Evolutionary conservation across 1,140 invertebrate genomes (phyloP).

Genomic region (Sminthurinus signatus): DNA sequence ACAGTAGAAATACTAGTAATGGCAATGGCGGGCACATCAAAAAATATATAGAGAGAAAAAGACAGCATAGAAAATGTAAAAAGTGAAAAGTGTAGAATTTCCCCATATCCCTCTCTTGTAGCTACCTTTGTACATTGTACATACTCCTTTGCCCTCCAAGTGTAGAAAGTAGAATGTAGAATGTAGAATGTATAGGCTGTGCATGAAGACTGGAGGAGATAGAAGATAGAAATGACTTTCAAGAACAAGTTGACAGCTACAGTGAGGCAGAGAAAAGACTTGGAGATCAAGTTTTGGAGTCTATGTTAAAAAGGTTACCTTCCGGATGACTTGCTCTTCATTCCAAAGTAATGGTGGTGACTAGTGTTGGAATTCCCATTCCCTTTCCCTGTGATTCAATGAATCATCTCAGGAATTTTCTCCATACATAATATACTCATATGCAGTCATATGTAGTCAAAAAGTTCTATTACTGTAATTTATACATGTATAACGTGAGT

Average conservation of each 20-base stretch:
- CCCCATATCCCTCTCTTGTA: too few species aligned
- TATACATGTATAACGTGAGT: too few species aligned
- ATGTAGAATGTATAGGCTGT: too few species aligned
- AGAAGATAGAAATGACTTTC: not conserved
- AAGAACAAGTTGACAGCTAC: not conserved
- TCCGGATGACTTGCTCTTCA: slow-evolving; percentile 12
- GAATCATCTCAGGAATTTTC: slow-evolving; percentile 7
- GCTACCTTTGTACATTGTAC: too few species aligned
- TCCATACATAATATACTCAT: not conserved
- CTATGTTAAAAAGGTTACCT: not conserved
- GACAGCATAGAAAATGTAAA: not conserved
- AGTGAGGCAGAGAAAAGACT: too few species aligned
- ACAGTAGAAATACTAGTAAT: not conserved
- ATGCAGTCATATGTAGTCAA: too few species aligned
- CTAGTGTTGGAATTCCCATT: slow-evolving; percentile 11
- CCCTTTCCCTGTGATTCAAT: not conserved
- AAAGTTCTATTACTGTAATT: too few species aligned
- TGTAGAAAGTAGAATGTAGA: too few species aligned
- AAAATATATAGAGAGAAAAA: not conserved
- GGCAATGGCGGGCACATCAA: not conserved
- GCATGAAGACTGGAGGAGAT: too few species aligned
- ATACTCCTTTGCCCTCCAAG: too few species aligned
- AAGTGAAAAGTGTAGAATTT: too few species aligned
- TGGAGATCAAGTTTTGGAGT: not conserved
- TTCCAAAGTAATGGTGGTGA: not conserved